Conservation (phyloP, 1,140 invertebrate species). For the Eumaeus atala region DNA sequence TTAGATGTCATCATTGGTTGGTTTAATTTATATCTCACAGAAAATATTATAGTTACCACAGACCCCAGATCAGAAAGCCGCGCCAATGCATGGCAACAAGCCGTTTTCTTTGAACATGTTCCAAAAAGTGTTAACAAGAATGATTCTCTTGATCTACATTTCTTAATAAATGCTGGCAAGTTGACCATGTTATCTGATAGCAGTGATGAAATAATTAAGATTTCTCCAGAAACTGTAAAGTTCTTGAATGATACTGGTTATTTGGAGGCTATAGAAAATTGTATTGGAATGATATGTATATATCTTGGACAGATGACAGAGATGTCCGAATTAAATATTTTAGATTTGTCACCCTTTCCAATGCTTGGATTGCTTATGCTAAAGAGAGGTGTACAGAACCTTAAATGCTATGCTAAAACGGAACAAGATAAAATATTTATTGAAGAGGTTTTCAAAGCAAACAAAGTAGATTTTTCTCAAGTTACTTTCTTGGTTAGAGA, state of each 20-base stretch:
- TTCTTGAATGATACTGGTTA: slow-evolving; percentile 76
- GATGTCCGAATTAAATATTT: slow-evolving; percentile 39
- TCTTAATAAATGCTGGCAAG: slow-evolving; percentile 61
- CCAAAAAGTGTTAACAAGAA: slow-evolving; percentile 45
- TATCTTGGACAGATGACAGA: slow-evolving; percentile 47
- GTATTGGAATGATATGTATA: slow-evolving; percentile 45
- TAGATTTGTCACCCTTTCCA: slow-evolving; percentile 69
- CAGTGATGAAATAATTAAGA: slow-evolving; percentile 41
- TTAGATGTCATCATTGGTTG: slow-evolving; percentile 80
- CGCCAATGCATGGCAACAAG: slow-evolving; percentile 85
- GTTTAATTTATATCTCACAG: slow-evolving; percentile 84
- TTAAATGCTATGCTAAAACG: slow-evolving; percentile 54
- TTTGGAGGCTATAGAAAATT: slow-evolving; percentile 47
- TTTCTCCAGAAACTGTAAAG: slow-evolving; percentile 64
- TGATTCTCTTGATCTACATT: slow-evolving; percentile 54
- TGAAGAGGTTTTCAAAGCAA: slow-evolving; percentile 46
- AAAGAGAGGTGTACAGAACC: slow-evolving; percentile 47
- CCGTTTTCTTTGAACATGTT: slow-evolving; percentile 76
- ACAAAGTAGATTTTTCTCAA: slow-evolving; percentile 46
- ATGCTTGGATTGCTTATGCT: slow-evolving; percentile 70
- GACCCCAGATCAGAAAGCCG: slow-evolving; percentile 66
- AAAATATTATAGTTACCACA: slow-evolving; percentile 76
- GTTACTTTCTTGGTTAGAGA: slow-evolving; percentile 47
- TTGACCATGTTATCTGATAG: slow-evolving; percentile 36
- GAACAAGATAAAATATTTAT: slow-evolving; percentile 51